Evolutionary conservation across 2,797 vertebrate species (phyloP), one percentile per base, ranked within the genome.

Genomic region (Podarcis lilfordi): DNA sequence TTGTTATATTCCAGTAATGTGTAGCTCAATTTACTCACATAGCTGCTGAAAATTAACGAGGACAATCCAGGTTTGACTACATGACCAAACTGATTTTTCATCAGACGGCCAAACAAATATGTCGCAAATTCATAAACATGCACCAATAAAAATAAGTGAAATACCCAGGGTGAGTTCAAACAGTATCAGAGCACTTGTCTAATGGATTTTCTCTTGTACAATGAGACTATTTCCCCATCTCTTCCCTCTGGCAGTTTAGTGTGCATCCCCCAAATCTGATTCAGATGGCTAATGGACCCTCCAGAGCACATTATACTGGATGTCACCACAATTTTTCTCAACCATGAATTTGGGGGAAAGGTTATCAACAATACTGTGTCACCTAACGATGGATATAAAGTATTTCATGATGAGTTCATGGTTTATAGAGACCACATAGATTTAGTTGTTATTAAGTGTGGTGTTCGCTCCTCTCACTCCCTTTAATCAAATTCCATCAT

Each of bases 401-500:
- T 13, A 71, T 71, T n/a, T 71, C 66, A 69, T 25, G 25, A 11
- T 68, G 66, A 71, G 29, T 32, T 71, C 8, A 23, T 72, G 75
- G 40, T 40, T 77, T 45, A 13, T 27, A 45, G 11, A 45, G 40
- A 45, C 25, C 23, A 45, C 40, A 77, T 6, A 29, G 27, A n/a
- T 78, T 50, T 50, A 29, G 27, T 72, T 90, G 61, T 0, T 0
- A 10, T n/a, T 80, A 81, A 81, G 72, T 76, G 43, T 35, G 27
- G 0, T 64, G 79, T 87, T 86, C 86, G 27, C 82, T 88, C 92
- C 83, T 69, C 50, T 0, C n/a, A 82, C 87, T 88, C 85, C 29
- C 61, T 15, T 35, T 88, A 84, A 92, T 81, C 84, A 90, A 90
- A 93, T 90, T 79, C 80, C 2, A 4, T 74, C 88, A 79, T 80